These are phyloP conservation scores for Styela plicata DNA, from an alignment of 23 tunicate species.

Conservation along the genomic window DNA sequence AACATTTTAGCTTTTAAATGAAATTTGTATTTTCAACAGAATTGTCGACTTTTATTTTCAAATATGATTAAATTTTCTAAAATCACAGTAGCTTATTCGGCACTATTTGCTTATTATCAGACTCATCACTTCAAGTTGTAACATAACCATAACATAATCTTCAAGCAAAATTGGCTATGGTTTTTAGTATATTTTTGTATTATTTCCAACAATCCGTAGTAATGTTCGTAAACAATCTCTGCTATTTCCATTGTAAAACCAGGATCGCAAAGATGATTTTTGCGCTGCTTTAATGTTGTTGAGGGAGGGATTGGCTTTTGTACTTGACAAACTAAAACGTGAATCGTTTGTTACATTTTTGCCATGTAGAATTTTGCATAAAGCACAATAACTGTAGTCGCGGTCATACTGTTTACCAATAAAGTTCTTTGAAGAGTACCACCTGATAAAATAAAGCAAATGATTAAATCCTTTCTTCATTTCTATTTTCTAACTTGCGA, in stretches of 20 bases:
- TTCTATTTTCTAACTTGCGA: too few species aligned
- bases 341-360: neutral
- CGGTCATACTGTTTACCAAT: neutral
- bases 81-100: too few species aligned
- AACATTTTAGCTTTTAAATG: too few species aligned
- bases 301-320: neutral
- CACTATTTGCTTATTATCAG: too few species aligned
- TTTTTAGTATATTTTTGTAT: neutral
- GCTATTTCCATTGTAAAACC: slow-evolving; percentile 6
- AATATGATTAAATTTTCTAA: too few species aligned
- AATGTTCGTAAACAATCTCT: slow-evolving; percentile 5
- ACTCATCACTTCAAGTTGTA: too few species aligned
- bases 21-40: too few species aligned
- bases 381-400: slow-evolving; percentile 1
- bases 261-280: neutral
- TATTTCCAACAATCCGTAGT: neutral
- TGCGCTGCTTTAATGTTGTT: neutral
- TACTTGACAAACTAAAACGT: neutral
- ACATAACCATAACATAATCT: too few species aligned
- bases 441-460: too few species aligned
- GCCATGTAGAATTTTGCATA: slow-evolving; percentile 23
- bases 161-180: too few species aligned
- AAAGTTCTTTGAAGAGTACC: neutral
- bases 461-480: too few species aligned
- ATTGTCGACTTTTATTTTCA: too few species aligned